phyloP scores from a whole-genome alignment of 2,113 vertebrate genomes.

The Tragelaphus buxtoni region DNA sequence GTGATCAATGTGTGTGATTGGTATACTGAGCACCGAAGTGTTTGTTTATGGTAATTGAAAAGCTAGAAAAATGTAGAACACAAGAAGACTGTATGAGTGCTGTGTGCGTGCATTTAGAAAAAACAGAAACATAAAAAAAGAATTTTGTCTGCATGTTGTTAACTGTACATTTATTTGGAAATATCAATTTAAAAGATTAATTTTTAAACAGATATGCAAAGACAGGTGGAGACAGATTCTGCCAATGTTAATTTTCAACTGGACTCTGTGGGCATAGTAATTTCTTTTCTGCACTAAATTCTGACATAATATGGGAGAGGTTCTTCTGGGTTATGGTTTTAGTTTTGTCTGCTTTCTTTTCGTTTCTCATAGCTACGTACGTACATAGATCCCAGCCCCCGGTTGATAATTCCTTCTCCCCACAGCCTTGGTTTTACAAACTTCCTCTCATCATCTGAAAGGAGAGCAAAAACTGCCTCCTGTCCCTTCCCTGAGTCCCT shows the following conservation, averaged over 20 bases:
- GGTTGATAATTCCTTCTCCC: background rate
- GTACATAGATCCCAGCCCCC: background rate
- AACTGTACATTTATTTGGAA: background rate
- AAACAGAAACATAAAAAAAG: background rate
- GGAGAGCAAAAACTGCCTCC: background rate
- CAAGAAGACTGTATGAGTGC: background rate
- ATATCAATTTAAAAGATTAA: background rate
- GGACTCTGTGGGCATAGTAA: background rate
- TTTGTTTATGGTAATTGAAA: background rate
- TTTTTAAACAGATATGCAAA: background rate
- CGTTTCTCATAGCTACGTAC: background rate
- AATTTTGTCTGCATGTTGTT: background rate
- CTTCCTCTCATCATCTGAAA: background rate
- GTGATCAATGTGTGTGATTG: background rate
- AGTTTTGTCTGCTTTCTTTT: background rate
- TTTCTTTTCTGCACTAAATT: background rate
- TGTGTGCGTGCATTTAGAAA: background rate
- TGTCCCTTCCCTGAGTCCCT: background rate
- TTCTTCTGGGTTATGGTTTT: background rate
- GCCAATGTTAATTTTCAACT: background rate
- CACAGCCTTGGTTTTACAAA: background rate
- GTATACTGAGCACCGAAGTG: background rate
- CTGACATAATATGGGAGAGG: background rate
- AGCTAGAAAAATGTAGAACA: background rate
- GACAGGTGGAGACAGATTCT: background rate